Conservation (phyloP, 2,797 vertebrate species). For the Periophthalmus magnuspinnatus region DNA sequence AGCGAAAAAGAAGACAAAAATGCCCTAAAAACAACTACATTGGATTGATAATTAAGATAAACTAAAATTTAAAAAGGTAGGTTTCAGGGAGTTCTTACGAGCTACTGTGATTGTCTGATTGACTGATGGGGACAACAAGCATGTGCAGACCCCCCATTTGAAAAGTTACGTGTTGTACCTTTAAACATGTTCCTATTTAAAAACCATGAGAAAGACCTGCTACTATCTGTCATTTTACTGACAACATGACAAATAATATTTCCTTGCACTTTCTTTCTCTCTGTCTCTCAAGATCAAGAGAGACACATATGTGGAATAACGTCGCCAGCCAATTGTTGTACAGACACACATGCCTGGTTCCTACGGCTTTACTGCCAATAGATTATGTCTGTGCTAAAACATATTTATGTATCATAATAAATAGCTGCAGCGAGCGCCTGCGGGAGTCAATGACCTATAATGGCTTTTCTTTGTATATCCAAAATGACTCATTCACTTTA, state of each 20-base stretch:
- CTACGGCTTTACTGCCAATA: slow-evolving; percentile 32
- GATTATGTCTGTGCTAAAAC: slow-evolving; percentile 48
- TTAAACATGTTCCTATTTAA: slow-evolving; percentile 21
- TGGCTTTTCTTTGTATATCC: slow-evolving; percentile 52
- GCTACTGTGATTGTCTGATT: no score
- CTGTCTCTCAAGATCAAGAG: slow-evolving; percentile 43
- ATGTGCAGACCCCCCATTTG: background rate
- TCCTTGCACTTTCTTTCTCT: slow-evolving; percentile 44
- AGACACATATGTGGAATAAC: slow-evolving; percentile 34
- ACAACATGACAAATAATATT: slow-evolving; percentile 43
- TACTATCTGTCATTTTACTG: slow-evolving; percentile 42
- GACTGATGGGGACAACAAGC: no score
- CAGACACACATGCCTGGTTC: slow-evolving; percentile 27
- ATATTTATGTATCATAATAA: slow-evolving; percentile 57
- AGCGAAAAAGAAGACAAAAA: no score
- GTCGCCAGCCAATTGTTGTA: slow-evolving; percentile 22
- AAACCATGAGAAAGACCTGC: slow-evolving; percentile 18
- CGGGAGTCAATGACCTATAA: slow-evolving; percentile 56
- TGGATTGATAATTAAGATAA: no score
- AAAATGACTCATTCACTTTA: slow-evolving; percentile 66
- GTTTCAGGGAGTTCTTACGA: no score
- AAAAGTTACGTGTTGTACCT: background rate
- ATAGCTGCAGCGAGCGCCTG: slow-evolving; percentile 30
- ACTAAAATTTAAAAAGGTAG: no score
- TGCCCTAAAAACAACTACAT: no score